Conservation (phyloP, 2,797 vertebrate species). For the Notolepis coatsorum region DNA sequence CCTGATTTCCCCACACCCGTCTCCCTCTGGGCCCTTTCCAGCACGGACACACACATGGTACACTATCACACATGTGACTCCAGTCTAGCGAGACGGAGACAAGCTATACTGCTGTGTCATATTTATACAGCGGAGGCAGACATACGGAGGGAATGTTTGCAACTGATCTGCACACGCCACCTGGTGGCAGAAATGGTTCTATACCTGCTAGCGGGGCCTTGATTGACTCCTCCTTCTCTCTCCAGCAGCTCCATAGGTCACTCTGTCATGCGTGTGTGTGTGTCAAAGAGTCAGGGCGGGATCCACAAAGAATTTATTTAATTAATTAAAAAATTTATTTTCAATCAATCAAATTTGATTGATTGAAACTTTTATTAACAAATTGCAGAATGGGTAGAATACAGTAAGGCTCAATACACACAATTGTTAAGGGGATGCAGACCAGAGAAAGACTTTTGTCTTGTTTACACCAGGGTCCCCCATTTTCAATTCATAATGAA, state of each 20-base stretch:
- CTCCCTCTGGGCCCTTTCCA: slow-evolving; percentile 6
- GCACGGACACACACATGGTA: background rate
- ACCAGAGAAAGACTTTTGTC: too few relatives aligned
- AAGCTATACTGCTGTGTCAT: slow-evolving; percentile 11
- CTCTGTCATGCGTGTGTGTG: too few relatives aligned
- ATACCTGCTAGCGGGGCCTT: slow-evolving; percentile 6
- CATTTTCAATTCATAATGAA: too few relatives aligned
- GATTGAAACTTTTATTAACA: too few relatives aligned
- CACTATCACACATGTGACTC: background rate
- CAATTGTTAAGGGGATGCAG: too few relatives aligned
- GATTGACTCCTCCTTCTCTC: slow-evolving; percentile 1
- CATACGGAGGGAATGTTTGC: background rate
- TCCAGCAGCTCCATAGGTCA: background rate
- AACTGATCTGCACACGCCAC: background rate
- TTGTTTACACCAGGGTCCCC: too few relatives aligned
- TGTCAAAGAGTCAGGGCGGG: too few relatives aligned
- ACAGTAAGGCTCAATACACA: too few relatives aligned
- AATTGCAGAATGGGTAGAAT: too few relatives aligned
- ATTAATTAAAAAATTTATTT: too few relatives aligned
- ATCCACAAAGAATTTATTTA: too few relatives aligned
- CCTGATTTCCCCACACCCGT: slow-evolving; percentile 27
- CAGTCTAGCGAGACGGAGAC: background rate
- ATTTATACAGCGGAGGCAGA: background rate
- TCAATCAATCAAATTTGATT: too few relatives aligned
- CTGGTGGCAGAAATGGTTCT: slow-evolving; percentile 23